These are phyloP conservation scores for Sturnira hondurensis DNA, from an alignment of 2,113 vertebrate genomes.

Conservation along the genomic window DNA sequence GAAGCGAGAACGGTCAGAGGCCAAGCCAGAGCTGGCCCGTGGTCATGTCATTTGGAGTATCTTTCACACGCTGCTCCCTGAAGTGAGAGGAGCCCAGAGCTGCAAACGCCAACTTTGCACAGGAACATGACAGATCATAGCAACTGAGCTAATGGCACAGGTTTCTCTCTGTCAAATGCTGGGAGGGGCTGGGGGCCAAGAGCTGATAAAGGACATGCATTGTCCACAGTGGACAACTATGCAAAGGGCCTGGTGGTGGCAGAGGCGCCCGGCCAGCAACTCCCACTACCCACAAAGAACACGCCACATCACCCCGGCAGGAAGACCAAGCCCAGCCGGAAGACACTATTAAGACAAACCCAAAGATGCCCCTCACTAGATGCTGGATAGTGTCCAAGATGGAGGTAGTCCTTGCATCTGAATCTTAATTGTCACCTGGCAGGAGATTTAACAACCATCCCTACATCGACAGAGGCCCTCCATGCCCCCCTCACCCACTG, in stretches of 20 bases:
- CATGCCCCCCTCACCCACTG: background rate
- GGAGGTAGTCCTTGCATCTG: rapidly evolving
- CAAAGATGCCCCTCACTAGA: rapidly evolving
- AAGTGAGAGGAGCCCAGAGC: background rate
- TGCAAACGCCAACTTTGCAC: background rate
- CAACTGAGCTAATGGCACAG: background rate
- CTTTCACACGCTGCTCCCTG: background rate
- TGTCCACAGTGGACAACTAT: background rate
- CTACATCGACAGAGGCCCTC: background rate
- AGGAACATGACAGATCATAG: background rate
- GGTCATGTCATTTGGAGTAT: background rate
- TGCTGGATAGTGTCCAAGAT: background rate
- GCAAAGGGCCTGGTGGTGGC: background rate
- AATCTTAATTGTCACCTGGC: background rate
- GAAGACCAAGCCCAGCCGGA: rapidly evolving
- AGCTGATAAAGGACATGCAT: rapidly evolving
- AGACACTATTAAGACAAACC: background rate
- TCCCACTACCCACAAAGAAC: background rate
- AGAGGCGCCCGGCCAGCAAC: rapidly evolving
- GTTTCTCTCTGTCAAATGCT: background rate
- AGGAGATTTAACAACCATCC: background rate
- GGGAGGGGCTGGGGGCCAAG: background rate
- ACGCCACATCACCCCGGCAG: rapidly evolving
- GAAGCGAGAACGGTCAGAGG: background rate
- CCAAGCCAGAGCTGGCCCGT: rapidly evolving